These are phyloP conservation scores for Chelonia mydas DNA, from an alignment of 2,797 vertebrate genomes.

Conservation along the genomic window DNA sequence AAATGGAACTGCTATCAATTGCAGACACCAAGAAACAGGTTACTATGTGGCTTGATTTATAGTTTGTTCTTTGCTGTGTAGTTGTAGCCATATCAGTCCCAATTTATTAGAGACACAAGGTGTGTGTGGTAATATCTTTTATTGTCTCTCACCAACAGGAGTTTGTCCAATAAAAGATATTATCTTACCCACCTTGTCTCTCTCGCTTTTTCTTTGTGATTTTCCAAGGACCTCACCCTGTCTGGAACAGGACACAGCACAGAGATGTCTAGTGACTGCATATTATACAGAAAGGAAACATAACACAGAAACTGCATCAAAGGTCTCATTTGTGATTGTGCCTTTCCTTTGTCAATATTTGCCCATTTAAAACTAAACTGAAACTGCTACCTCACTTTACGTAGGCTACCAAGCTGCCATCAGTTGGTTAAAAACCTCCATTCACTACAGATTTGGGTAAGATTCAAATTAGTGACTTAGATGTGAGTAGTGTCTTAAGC, in stretches of 20 bases:
- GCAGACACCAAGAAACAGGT: background rate
- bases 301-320: rapidly evolving
- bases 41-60: background rate
- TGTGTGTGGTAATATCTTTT: background rate
- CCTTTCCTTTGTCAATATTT: background rate
- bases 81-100: background rate
- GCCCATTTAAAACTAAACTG: background rate
- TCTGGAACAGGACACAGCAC: background rate
- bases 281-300: background rate
- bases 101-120: background rate
- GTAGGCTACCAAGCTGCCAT: background rate
- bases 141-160: background rate
- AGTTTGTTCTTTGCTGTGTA: background rate
- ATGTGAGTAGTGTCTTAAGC: background rate
- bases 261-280: background rate
- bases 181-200: background rate
- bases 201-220: background rate
- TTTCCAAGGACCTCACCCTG: background rate
- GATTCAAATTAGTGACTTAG: background rate
- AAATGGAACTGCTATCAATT: background rate
- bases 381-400: background rate
- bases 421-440: background rate
- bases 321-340: background rate
- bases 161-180: background rate
- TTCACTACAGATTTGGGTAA: background rate